These are phyloP conservation scores for Atlantisia rogersi DNA, from an alignment of 2,113 vertebrate genomes.

Conservation along the genomic window DNA sequence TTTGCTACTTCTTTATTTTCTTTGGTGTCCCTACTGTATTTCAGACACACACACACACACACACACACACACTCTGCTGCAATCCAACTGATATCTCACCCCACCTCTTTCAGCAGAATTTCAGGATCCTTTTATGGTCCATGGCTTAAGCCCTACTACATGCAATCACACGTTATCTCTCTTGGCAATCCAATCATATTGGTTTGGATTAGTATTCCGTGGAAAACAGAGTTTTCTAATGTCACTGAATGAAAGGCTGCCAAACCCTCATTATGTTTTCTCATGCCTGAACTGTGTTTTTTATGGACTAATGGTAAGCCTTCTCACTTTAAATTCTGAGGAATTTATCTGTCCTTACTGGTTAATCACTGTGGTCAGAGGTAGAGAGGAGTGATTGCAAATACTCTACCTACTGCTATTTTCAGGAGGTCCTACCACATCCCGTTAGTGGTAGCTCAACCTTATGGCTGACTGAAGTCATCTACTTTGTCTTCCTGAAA, in stretches of 20 bases:
- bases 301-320: background rate
- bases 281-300: background rate
- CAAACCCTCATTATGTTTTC: background rate
- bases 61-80: background rate
- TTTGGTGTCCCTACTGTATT: background rate
- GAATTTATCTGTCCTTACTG: background rate
- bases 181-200: background rate
- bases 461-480: background rate
- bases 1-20: background rate
- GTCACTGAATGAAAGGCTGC: background rate
- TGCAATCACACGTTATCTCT: background rate
- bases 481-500: background rate
- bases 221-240: background rate
- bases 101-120: background rate
- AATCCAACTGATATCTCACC: rapidly evolving
- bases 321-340: background rate
- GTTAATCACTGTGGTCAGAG: background rate
- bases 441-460: background rate
- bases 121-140: background rate
- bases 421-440: background rate
- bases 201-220: background rate
- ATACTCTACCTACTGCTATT: background rate
- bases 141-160: background rate
- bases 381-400: background rate
- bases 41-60: background rate